Evolutionary conservation across 2,113 vertebrate species (phyloP).

Genomic region (Prunella fulvescens): DNA sequence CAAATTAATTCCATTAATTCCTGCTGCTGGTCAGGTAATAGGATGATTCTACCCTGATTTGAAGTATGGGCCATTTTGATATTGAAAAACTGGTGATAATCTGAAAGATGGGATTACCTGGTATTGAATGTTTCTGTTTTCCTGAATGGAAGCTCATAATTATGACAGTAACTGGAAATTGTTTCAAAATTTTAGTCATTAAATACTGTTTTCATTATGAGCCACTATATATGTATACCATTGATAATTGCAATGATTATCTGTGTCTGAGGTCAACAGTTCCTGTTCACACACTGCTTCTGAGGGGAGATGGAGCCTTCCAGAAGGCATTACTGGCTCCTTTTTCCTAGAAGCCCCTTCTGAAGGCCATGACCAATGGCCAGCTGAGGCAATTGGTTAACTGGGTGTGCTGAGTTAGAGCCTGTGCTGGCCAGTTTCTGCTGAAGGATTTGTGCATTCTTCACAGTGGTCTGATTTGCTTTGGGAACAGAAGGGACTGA

Average conservation of each 20-base stretch:
- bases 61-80: neutral
- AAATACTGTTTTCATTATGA: neutral
- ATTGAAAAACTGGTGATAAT: neutral
- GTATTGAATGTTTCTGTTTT: neutral
- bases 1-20: neutral
- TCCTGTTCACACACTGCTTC: neutral
- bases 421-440: neutral
- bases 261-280: neutral
- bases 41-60: neutral
- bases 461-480: neutral
- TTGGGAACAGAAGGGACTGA: neutral
- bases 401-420: neutral
- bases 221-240: neutral
- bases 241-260: neutral
- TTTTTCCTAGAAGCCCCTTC: neutral
- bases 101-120: neutral
- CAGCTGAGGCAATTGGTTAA: neutral
- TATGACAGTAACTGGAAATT: neutral
- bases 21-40: neutral
- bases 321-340: neutral
- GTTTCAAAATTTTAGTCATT: neutral
- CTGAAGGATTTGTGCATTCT: neutral
- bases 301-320: neutral
- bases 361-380: rapidly evolving
- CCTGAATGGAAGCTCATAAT: neutral